Evolutionary conservation across 2,888 invertebrate genomes (phyloP).

Genomic region (Scaptomyza parva): DNA sequence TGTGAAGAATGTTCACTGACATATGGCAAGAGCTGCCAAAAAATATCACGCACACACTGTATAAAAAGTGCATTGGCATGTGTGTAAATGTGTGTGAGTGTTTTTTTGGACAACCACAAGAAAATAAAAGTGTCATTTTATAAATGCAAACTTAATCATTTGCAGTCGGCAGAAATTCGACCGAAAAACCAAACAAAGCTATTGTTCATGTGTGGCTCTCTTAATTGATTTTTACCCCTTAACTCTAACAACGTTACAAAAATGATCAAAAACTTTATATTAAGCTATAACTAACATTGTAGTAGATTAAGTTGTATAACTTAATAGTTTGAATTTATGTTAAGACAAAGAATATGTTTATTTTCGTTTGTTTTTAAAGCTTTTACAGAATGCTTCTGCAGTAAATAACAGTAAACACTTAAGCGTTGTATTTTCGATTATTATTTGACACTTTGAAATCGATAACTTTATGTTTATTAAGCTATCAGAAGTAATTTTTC

Average conservation of each 20-base stretch:
- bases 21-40: conserved; percentile 50
- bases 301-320: too few relatives aligned
- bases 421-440: too few relatives aligned
- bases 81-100: conserved; percentile 12
- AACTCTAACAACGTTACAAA: conserved; percentile 14
- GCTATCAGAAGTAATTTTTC: too few relatives aligned
- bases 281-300: neutral
- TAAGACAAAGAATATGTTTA: neutral
- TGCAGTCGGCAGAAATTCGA: conserved; percentile 44
- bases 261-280: neutral
- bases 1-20: conserved; percentile 37
- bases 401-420: too few relatives aligned
- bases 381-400: neutral
- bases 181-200: conserved; percentile 31
- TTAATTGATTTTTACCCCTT: conserved; percentile 33
- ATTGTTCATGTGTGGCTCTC: conserved; percentile 4
- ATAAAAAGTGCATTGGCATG: conserved; percentile 16
- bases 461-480: too few relatives aligned
- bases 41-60: conserved; percentile 36
- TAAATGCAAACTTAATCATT: conserved; percentile 70
- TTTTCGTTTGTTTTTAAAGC: neutral
- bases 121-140: conserved; percentile 69
- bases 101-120: conserved; percentile 50
- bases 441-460: too few relatives aligned
- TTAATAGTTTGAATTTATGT: neutral